Base-by-base conservation (phyloP, 1,140 invertebrate species). In the Asbolus verrucosus region DNA sequence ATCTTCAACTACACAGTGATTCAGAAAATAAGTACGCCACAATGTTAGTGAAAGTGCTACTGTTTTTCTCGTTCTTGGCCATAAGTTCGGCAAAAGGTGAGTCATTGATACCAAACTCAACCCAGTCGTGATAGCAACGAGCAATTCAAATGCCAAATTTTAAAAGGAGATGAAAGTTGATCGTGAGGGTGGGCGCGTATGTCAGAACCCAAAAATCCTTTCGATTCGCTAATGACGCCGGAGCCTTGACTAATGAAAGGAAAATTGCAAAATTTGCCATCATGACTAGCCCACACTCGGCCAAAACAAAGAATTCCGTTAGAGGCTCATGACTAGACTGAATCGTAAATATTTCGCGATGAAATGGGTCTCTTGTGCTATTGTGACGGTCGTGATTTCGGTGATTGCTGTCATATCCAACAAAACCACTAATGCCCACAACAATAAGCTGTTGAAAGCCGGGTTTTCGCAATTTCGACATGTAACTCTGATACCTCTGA, bases 31-130 rank as follows among this genome's bases (percentile, higher is more conserved):
- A 19, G 21, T 19, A 5, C 9, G n/a, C 19, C 21, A 41, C 39
- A 16, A 39, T 63, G 61, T 24, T 63, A 63, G 61, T 63, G 61
- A 63, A 63, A 63, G 61, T 63, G 61, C 30, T 63, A 31, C 31
- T n/a, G 18, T 39, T 63, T 63, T 63, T 63, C 21, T 6, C 39
- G 6, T 27, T 63, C 21, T 38, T 63, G 21, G 36, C 60, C 9
- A 41, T 39, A 13, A 24, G 14, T 63, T 41, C 31, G 33, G 61
- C 61, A 13, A 63, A 63, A 63, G 61, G 61, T 63, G 33, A 63
- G 61, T 63, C 19, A 9, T 9, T n/a, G n/a, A n/a, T n/a, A n/a
- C n/a, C n/a, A n/a, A n/a, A n/a, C n/a, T n/a, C n/a, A n/a, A n/a
- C n/a, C n/a, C n/a, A n/a, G n/a, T n/a, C n/a, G n/a, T n/a, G n/a